These are phyloP conservation scores for Camponotus pennsylvanicus DNA, from an alignment of 1,140 invertebrate genomes.

Conservation along the genomic window DNA sequence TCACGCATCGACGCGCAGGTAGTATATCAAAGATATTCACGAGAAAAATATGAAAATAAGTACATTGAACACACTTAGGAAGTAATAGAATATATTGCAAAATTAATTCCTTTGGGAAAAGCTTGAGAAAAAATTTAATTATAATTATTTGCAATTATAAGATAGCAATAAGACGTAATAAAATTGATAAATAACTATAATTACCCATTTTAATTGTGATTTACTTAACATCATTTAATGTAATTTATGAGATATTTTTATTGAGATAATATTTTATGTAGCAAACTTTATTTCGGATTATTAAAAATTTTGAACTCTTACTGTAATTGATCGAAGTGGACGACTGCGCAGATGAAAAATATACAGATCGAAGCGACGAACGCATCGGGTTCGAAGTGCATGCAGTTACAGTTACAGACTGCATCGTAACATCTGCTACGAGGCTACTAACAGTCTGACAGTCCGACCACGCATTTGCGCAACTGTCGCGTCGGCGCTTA, in stretches of 20 bases:
- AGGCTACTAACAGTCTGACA: slow-evolving; percentile 71
- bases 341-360: slow-evolving; percentile 47
- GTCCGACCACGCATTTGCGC: slow-evolving; percentile 72
- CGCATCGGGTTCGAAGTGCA: slow-evolving; percentile 48
- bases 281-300: not conserved
- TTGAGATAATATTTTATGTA: not conserved
- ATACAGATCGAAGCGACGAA: slow-evolving; percentile 29
- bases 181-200: not conserved
- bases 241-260: not conserved
- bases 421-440: slow-evolving; percentile 76
- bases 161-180: too few species aligned
- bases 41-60: not conserved
- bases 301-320: not conserved
- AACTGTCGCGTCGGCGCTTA: slow-evolving; percentile 72
- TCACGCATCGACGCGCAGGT: slow-evolving; percentile 9
- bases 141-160: too few species aligned
- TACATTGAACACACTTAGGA: not conserved
- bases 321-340: not conserved
- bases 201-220: not conserved
- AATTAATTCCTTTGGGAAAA: not conserved
- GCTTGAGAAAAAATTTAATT: not conserved
- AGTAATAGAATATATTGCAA: not conserved
- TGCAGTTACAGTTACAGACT: slow-evolving; percentile 64
- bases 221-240: not conserved
- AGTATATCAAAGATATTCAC: not conserved